Base-by-base conservation (phyloP, 1,140 invertebrate genomes). In the Reticulitermes speratus region DNA sequence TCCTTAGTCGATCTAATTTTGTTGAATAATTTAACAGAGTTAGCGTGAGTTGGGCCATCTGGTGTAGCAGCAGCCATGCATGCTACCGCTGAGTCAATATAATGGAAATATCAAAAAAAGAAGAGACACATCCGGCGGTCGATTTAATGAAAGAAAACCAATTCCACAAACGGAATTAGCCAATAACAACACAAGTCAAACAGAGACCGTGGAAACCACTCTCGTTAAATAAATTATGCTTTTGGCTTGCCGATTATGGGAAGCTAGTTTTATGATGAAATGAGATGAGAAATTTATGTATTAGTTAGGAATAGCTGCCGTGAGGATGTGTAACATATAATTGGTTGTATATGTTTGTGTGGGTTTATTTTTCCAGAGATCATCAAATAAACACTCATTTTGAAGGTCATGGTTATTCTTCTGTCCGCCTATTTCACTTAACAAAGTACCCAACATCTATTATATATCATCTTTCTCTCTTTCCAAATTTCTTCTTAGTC, bases 31-130 rank as follows among this genome's bases (percentile, higher is more conserved):
- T 75, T 75, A 75, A 30, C 25, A 75, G 65, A 30, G 65, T 75
- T 75, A 75, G 65, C 65, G 65, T 75, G 65, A 30, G 65, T 75
- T 16, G 65, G 65, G 25, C 65, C 65, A 75, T n/a, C 65, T n/a
- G 65, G 25, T 25, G 65, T n/a, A 30, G 9, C 65, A 12, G 25
- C 65, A 75, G 65, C n/a, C 65, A 75, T 75, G 65, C 65, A 75
- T 75, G n/a, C n/a, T 30, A 75, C 25, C n/a, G 65, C 25, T 30
- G 65, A 30, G 65, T 75, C 65, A 75, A 30, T 75, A 16, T 75
- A 75, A 75, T 75, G 65, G 65, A 75, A 75, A 75, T 75, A 30
- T 75, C 65, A 75, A 75, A 75, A 75, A 75, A 30, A 75, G 65
- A 75, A 65, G 59, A 75, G 25, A 30, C 65, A 30, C 65, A 14